Evolutionary conservation across 2,113 vertebrate species (phyloP).

Genomic region (Periophthalmodon schlosseri): DNA sequence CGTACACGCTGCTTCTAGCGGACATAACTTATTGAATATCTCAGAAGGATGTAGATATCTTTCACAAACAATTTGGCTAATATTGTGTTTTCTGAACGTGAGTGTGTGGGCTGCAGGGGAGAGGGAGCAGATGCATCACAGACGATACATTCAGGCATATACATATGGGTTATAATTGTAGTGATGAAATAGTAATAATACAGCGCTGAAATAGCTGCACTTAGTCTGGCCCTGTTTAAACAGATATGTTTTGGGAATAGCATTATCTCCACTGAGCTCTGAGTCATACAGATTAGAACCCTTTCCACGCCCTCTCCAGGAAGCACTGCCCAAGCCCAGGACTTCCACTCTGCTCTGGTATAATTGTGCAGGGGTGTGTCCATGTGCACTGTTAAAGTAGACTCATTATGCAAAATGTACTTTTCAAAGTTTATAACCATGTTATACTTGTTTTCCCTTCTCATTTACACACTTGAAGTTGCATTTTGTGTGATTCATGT

Average conservation of each 20-base stretch:
- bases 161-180: neutral
- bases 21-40: constrained; percentile 67
- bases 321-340: too few relatives aligned
- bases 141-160: neutral
- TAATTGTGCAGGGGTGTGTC: too few relatives aligned
- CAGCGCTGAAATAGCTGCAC: neutral
- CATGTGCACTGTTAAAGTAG: too few relatives aligned
- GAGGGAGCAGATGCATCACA: neutral
- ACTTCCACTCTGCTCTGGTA: too few relatives aligned
- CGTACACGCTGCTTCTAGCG: constrained; percentile 55
- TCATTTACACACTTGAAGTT: too few relatives aligned
- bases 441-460: too few relatives aligned
- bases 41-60: constrained; percentile 57
- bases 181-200: neutral
- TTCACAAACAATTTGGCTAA: constrained; percentile 72
- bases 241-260: neutral
- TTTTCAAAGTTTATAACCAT: too few relatives aligned
- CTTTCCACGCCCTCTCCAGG: neutral
- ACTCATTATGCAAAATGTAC: too few relatives aligned
- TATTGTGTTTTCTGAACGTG: constrained; percentile 41
- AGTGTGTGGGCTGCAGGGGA: constrained; percentile 7
- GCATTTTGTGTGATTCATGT: too few relatives aligned
- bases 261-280: neutral
- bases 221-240: neutral
- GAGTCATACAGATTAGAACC: neutral